Evolutionary conservation across 92 coral and sea anemone genomes (phyloP).

Genomic region (Porites lobata): DNA sequence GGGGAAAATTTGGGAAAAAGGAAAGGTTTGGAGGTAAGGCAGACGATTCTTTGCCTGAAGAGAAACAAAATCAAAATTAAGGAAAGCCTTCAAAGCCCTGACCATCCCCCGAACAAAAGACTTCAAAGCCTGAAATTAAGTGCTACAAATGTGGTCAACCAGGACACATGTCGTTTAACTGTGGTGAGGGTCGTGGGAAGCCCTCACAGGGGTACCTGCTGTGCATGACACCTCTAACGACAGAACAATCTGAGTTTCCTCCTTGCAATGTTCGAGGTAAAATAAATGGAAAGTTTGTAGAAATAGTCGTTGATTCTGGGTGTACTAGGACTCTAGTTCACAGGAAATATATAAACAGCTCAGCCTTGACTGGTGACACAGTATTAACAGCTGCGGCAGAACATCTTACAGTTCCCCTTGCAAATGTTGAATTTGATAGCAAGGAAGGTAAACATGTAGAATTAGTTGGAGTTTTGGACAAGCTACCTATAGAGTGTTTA

Average conservation of each 20-base stretch:
- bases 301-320: conserved; percentile 68
- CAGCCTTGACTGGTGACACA: conserved; percentile 35
- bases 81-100: background rate
- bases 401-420: conserved; percentile 21
- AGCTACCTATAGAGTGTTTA: conserved; percentile 33
- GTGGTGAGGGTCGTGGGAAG: conserved; percentile 31
- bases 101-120: background rate
- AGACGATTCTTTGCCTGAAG: background rate
- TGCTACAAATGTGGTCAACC: conserved; percentile 38
- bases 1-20: background rate
- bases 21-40: background rate
- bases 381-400: conserved; percentile 47
- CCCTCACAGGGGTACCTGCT: conserved; percentile 35
- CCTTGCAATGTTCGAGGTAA: conserved; percentile 14
- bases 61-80: too few species aligned
- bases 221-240: conserved; percentile 39
- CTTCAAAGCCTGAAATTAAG: conserved; percentile 16
- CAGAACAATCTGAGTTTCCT: conserved; percentile 22
- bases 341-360: conserved; percentile 1
- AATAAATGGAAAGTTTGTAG: conserved; percentile 28
- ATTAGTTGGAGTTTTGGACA: conserved; percentile 39
- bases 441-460: conserved; percentile 26
- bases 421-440: background rate
- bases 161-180: conserved; percentile 36
- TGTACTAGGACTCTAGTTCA: conserved; percentile 61